Conservation (phyloP, 2,888 invertebrate genomes). For the Argyresthia albistria region DNA sequence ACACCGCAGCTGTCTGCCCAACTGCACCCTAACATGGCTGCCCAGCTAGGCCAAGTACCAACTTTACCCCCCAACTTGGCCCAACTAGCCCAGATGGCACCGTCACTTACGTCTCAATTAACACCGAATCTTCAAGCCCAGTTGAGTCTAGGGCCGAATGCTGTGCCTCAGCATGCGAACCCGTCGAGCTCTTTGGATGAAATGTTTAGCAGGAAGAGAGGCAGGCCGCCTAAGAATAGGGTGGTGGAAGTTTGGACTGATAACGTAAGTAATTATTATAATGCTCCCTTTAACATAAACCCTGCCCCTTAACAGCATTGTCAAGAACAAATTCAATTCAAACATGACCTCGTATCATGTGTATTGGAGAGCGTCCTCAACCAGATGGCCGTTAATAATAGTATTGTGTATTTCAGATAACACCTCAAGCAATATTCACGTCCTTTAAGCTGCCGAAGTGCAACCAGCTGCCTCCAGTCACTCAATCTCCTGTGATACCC, state of each 20-base stretch:
- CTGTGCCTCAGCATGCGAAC: slow-evolving; percentile 51
- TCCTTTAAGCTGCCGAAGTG: slow-evolving; percentile 92
- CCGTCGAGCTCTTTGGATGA: slow-evolving; percentile 86
- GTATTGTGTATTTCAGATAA: slow-evolving; percentile 20
- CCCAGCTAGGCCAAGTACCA: slow-evolving; percentile 58
- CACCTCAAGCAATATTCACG: slow-evolving; percentile 93
- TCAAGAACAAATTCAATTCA: too few species aligned
- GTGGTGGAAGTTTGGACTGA: slow-evolving; percentile 93
- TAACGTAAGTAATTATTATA: slow-evolving; percentile 72
- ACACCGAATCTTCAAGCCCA: slow-evolving; percentile 60
- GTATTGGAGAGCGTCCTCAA: too few species aligned
- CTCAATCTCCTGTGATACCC: slow-evolving; percentile 51
- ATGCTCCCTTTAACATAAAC: not conserved
- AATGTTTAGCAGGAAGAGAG: slow-evolving; percentile 93
- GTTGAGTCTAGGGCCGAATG: slow-evolving; percentile 47
- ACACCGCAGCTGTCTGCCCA: slow-evolving; percentile 60
- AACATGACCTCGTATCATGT: too few species aligned
- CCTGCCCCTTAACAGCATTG: too few species aligned
- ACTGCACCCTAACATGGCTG: slow-evolving; percentile 63
- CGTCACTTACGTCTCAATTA: slow-evolving; percentile 49
- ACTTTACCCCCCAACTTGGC: slow-evolving; percentile 59
- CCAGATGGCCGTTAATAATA: too few species aligned
- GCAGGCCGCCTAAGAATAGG: slow-evolving; percentile 96
- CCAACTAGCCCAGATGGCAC: slow-evolving; percentile 61
- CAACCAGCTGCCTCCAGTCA: slow-evolving; percentile 53